A percentile compares a stretch with the other conserved stretches of the same genome.
These are phyloP conservation scores for Rambutsinella grinnellia DNA, from an alignment of 2,888 invertebrate genomes.

Conservation along the genomic window DNA sequence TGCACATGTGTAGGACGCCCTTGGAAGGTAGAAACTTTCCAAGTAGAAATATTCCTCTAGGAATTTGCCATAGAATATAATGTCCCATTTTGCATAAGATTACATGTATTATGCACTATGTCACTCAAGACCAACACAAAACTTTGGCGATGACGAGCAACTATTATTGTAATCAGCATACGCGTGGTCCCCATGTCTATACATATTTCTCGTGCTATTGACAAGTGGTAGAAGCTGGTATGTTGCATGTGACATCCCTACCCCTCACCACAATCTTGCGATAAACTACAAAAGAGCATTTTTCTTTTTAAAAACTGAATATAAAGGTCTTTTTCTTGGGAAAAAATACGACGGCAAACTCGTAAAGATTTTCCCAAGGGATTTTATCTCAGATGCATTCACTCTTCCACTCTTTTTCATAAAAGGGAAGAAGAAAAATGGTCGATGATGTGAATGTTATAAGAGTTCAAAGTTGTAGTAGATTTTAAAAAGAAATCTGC, in stretches of 20 bases:
- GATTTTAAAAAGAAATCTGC: slow-evolving; percentile 3
- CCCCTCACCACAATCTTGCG: slow-evolving; percentile 3
- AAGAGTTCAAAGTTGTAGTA: neutral
- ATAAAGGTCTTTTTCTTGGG: slow-evolving; percentile 20
- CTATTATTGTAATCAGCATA: slow-evolving; percentile 21
- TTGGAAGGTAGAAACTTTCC: no score
- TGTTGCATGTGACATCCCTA: neutral
- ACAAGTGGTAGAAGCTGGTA: neutral
- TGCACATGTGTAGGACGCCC: slow-evolving; percentile 3
- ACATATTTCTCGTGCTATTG: neutral
- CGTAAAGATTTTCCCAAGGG: slow-evolving; percentile 39
- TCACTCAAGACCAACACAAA: slow-evolving; percentile 9
- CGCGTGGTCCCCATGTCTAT: neutral
- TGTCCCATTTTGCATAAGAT: slow-evolving; percentile 17
- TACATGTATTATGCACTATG: neutral
- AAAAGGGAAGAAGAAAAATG: neutral
- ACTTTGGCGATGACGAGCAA: neutral
- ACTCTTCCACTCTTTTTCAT: slow-evolving; percentile 10
- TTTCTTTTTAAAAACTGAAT: slow-evolving; percentile 14
- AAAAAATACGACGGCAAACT: slow-evolving; percentile 38
- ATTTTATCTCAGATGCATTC: slow-evolving; percentile 30
- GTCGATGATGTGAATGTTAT: neutral
- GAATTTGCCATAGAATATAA: neutral
- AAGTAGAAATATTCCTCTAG: slow-evolving; percentile 17
- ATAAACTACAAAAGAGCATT: slow-evolving; percentile 17